Conservation (phyloP, 2,113 vertebrate genomes). For the Sinosuthora webbiana region DNA sequence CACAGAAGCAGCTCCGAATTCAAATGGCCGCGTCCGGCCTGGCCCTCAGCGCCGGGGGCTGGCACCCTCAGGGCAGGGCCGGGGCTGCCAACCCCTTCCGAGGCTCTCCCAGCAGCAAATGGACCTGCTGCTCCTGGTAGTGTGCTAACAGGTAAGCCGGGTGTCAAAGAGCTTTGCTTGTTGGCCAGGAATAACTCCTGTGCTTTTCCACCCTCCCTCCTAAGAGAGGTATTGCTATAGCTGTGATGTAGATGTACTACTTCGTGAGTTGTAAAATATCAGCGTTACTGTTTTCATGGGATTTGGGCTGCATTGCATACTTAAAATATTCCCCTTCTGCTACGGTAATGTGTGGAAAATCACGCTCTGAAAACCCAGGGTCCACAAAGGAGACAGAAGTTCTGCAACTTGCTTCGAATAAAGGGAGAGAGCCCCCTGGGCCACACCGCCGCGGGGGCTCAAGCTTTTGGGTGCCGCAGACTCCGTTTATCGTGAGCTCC, state of each 20-base stretch:
- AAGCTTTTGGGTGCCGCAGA: rapidly evolving
- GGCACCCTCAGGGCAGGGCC: rapidly evolving
- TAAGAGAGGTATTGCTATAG: not conserved
- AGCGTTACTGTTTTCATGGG: not conserved
- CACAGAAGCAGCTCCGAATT: rapidly evolving
- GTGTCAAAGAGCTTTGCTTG: not conserved
- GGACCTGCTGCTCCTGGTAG: rapidly evolving
- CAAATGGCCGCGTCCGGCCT: rapidly evolving
- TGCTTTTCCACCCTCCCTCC: not conserved
- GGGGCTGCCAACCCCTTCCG: rapidly evolving
- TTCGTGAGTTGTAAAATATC: rapidly evolving
- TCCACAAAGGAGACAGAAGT: not conserved
- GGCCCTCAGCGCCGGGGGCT: rapidly evolving
- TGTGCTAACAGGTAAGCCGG: not conserved
- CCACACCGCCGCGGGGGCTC: rapidly evolving
- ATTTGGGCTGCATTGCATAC: rapidly evolving
- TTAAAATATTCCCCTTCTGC: not conserved
- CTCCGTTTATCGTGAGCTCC: rapidly evolving
- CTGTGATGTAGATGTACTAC: not conserved
- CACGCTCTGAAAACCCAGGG: not conserved
- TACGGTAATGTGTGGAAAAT: rapidly evolving
- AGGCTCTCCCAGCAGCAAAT: rapidly evolving
- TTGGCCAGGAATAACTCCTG: not conserved
- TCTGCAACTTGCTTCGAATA: not conserved
- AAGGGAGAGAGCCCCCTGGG: not conserved